These are phyloP conservation scores for Eupithecia exiguata DNA, from an alignment of 2,888 invertebrate genomes.

Conservation along the genomic window DNA sequence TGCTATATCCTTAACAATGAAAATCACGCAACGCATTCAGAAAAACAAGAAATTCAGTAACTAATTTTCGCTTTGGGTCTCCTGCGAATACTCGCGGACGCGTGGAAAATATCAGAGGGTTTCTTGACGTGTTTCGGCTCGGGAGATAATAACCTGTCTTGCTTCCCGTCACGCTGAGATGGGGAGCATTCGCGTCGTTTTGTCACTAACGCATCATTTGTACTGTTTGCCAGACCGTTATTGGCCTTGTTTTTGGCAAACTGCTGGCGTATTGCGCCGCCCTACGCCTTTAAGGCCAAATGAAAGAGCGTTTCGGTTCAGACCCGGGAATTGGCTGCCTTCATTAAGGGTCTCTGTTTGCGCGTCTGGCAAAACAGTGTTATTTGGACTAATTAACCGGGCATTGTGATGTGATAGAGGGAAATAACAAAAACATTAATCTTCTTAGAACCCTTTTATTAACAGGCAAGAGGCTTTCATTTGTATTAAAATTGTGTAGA, in stretches of 20 bases:
- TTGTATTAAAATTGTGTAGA: constrained; percentile 49
- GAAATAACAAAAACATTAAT: constrained; percentile 70
- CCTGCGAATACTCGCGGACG: constrained; percentile 79
- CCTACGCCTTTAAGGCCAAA: constrained; percentile 70
- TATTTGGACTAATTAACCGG: constrained; percentile 80
- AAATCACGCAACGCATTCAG: constrained; percentile 79
- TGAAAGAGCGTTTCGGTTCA: constrained; percentile 76
- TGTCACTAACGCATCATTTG: constrained; percentile 81
- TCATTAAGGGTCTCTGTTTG: constrained; percentile 80
- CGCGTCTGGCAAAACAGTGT: constrained; percentile 79
- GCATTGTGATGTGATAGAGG: constrained; percentile 73
- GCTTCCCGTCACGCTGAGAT: constrained; percentile 69
- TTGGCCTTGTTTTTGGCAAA: constrained; percentile 82
- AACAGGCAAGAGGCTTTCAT: constrained; percentile 50
- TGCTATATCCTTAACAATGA: constrained; percentile 80
- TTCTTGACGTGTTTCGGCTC: constrained; percentile 74
- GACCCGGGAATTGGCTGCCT: constrained; percentile 74
- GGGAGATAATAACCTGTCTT: constrained; percentile 82
- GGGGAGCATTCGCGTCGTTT: constrained; percentile 67
- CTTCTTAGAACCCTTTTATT: constrained; percentile 55
- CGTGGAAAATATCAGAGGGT: constrained; percentile 80
- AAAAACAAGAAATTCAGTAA: constrained; percentile 80
- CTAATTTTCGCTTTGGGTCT: constrained; percentile 82
- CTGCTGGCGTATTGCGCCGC: constrained; percentile 70
- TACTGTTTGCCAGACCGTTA: constrained; percentile 80